Conservation (phyloP, 2,113 vertebrate species). For the Anhinga rufa region DNA sequence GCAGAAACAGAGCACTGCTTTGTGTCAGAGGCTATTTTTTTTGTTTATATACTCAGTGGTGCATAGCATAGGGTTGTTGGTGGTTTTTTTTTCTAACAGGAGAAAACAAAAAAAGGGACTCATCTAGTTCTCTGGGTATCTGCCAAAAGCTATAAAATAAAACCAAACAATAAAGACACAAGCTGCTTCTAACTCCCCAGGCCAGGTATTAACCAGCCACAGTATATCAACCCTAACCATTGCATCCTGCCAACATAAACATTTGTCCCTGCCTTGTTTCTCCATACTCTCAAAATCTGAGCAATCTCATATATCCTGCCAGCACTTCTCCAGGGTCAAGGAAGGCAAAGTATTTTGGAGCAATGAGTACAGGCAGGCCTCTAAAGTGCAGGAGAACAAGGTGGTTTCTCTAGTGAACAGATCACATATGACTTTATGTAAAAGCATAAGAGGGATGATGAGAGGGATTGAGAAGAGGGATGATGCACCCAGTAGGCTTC, state of each 20-base stretch:
- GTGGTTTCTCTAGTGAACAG: not conserved
- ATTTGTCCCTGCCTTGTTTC: not conserved
- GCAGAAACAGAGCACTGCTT: no score
- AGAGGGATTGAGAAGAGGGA: not conserved
- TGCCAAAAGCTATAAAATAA: not conserved
- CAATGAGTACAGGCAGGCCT: not conserved
- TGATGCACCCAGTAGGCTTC: not conserved
- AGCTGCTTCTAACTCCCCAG: not conserved
- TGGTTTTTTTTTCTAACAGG: not conserved
- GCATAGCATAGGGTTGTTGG: not conserved
- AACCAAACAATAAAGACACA: not conserved
- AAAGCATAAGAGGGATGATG: no score
- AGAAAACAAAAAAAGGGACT: not conserved
- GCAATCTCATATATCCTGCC: not conserved
- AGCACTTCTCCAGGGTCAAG: not conserved
- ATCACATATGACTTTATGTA: accelerated
- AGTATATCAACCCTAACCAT: not conserved
- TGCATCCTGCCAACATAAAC: not conserved
- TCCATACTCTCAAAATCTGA: not conserved
- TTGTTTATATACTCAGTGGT: not conserved
- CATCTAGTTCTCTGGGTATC: not conserved
- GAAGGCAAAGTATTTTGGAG: not conserved
- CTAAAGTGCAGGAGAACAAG: not conserved
- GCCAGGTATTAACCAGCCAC: not conserved
- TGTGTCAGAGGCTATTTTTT: not conserved